These are phyloP conservation scores for Eclectus roratus DNA, from an alignment of 2,113 vertebrate species.

Conservation along the genomic window DNA sequence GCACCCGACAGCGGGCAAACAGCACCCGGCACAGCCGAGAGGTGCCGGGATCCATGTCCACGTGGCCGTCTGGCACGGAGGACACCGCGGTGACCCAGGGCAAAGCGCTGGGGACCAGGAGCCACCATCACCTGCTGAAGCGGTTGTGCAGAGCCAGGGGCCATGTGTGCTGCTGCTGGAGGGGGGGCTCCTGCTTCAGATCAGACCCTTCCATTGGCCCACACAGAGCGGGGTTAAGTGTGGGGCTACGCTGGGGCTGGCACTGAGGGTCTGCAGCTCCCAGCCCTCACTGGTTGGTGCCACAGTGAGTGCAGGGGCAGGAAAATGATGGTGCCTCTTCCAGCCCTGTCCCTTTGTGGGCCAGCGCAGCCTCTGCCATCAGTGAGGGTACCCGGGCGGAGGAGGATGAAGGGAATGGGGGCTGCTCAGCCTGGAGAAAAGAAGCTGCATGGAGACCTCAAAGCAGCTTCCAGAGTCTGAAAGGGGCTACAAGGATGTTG, in stretches of 20 bases:
- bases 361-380: neutral
- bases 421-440: neutral
- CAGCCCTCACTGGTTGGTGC: neutral
- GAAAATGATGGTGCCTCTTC: neutral
- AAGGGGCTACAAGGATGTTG: no score
- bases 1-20: accelerated
- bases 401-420: no score
- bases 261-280: neutral
- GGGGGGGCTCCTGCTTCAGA: neutral
- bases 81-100: accelerated
- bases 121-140: neutral
- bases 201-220: accelerated
- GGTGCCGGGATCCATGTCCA: accelerated
- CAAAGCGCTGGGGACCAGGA: neutral
- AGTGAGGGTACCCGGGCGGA: neutral
- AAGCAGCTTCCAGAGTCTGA: no score
- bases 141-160: neutral
- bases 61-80: accelerated
- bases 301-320: neutral
- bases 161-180: neutral
- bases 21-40: neutral
- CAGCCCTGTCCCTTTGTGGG: neutral
- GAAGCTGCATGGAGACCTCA: no score
- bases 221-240: neutral
- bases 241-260: neutral